Base-by-base conservation (phyloP, 2,797 vertebrate genomes). In the Sternarchorhynchus goeldii region DNA sequence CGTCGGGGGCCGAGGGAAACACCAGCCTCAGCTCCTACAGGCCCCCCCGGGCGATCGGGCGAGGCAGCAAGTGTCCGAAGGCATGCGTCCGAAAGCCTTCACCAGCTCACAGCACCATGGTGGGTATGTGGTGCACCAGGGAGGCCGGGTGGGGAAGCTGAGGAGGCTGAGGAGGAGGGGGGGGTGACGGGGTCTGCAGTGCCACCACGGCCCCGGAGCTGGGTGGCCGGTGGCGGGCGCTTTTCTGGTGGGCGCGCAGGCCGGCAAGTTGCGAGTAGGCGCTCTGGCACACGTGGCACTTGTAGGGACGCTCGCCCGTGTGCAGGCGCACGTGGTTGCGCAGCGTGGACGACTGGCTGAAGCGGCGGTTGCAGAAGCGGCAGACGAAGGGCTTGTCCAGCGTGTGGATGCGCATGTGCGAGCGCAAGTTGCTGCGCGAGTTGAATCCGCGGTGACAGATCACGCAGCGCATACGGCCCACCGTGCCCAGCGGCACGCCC, bases 221-320 rank as follows among this genome's bases (percentile, higher is more conserved):
- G 56, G 75, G 56, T 0, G 97, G 97, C 59, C 96, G 94, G 86
- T 98, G 97, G 55, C 97, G 84, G 34, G 97, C 97, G 7, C 96
- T 98, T 83, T 99, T 99, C 92, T 98, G 97, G 84, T 99, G 97
- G 0, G 97, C 97, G 31, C 97, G 93, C 79, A 98, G 93, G 12
- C 97, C 97, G 0, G 97, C 97, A 59, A 98, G 94, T 93, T 98
- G 97, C 0, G 96, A 97, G 78, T 98, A 99, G 34, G 97, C 97
- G 3, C 96, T 97, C 89, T 98, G 95, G 91, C 95, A 96, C 53
- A 96, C 95, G 86, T 95, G 95, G 89, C 95, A 96, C 89, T 95
- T 95, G 90, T 96, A 96, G 18, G 95, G 95, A 3, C 94, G 93
- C 88, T 96, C 95, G 12, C 95, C 95, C 0, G 95, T 96, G 92